These are phyloP conservation scores for Odobenus rosmarus DNA, from an alignment of 2,113 vertebrate genomes.

Conservation along the genomic window DNA sequence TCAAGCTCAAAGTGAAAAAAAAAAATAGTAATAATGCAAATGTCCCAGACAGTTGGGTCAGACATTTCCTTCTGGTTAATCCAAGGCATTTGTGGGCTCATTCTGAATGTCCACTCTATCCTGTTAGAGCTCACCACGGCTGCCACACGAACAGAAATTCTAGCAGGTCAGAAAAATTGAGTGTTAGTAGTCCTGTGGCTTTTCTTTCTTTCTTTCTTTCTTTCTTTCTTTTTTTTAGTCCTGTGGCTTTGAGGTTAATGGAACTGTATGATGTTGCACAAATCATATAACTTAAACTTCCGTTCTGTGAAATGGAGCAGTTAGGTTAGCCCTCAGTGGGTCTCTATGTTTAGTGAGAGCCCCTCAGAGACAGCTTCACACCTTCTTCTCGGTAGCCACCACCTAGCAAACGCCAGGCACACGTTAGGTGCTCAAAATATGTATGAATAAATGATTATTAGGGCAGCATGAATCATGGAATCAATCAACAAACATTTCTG, in stretches of 20 bases:
- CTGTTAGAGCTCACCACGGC: not conserved
- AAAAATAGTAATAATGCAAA: not conserved
- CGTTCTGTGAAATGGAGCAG: rapidly evolving
- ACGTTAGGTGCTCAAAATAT: rapidly evolving
- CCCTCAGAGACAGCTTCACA: not conserved
- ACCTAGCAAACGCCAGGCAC: not conserved
- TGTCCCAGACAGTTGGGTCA: not conserved
- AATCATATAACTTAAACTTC: not conserved
- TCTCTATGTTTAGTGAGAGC: not conserved
- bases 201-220: no score
- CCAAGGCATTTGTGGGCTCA: not conserved
- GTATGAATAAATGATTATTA: not conserved
- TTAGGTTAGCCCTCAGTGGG: not conserved
- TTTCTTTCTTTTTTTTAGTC: not conserved
- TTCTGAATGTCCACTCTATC: not conserved
- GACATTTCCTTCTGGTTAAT: not conserved
- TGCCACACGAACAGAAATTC: not conserved
- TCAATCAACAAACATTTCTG: not conserved
- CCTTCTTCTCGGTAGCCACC: not conserved
- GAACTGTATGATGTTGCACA: not conserved
- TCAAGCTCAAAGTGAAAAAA: not conserved
- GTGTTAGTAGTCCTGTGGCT: not conserved
- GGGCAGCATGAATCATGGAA: not conserved
- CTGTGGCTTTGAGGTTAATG: not conserved
- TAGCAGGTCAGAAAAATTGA: not conserved